Evolutionary conservation across 2,888 invertebrate species (phyloP).

Genomic region (Drosophila diplacantha): DNA sequence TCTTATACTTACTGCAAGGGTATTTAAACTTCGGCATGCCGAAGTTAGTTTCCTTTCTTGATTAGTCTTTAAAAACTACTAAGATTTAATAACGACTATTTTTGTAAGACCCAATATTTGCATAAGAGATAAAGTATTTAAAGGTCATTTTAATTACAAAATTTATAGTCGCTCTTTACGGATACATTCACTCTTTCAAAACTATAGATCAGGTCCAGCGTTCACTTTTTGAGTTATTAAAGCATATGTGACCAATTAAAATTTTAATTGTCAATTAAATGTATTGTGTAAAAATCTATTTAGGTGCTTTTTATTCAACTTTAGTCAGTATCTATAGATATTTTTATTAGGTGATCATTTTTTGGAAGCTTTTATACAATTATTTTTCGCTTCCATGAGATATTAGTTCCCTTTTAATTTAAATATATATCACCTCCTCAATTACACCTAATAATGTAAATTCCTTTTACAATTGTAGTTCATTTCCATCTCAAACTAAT

Average conservation of each 20-base stretch:
- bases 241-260: background rate
- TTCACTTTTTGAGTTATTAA: background rate
- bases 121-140: background rate
- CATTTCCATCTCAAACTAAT: constrained; percentile 9
- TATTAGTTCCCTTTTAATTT: background rate
- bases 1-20: no score
- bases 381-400: no score
- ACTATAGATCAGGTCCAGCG: background rate
- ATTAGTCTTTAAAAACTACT: no score
- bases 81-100: no score
- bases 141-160: background rate
- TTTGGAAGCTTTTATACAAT: background rate
- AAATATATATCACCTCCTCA: background rate
- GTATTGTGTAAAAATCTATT: no score
- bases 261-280: background rate
- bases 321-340: background rate
- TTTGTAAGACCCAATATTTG: no score
- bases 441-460: constrained; percentile 10
- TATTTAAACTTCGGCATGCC: no score
- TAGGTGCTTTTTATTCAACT: no score
- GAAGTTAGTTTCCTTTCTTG: no score
- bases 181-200: background rate
- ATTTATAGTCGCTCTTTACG: background rate
- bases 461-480: constrained; percentile 23
- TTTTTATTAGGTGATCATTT: background rate